These are phyloP conservation scores for Xerus rutilus DNA, from an alignment of 2,797 vertebrate species.

Conservation along the genomic window DNA sequence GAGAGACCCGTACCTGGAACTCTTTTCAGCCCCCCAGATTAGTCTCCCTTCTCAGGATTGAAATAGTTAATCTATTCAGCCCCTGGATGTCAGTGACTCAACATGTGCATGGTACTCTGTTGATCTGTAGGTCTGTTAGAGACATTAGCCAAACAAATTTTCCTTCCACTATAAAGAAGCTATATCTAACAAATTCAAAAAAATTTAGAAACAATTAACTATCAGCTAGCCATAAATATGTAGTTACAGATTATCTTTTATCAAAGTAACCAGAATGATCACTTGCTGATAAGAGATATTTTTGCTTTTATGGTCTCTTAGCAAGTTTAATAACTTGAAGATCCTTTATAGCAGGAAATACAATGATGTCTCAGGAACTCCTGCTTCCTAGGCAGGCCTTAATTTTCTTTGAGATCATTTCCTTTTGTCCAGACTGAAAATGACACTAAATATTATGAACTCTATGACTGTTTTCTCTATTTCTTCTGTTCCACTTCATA, in stretches of 20 bases:
- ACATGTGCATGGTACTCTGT: background rate
- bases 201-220: conserved; percentile 1
- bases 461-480: background rate
- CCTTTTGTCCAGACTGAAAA: conserved; percentile 15
- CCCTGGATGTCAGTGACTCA: conserved; percentile 31
- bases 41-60: background rate
- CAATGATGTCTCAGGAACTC: background rate
- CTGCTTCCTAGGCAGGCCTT: background rate
- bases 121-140: background rate
- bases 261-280: background rate
- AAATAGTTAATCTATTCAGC: conserved; percentile 16
- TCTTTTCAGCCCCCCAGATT: background rate
- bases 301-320: background rate
- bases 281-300: background rate
- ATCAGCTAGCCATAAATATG: background rate
- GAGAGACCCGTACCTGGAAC: background rate
- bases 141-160: background rate
- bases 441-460: background rate
- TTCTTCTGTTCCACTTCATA: background rate
- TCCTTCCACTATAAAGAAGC: background rate
- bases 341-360: background rate
- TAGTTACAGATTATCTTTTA: background rate
- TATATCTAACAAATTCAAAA: conserved; percentile 22
- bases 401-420: conserved; percentile 51
- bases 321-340: background rate